A percentile compares a stretch with the other conserved stretches of the same genome.
These are phyloP conservation scores for Hesperia comma DNA, from an alignment of 2,888 invertebrate species.

Conservation along the genomic window DNA sequence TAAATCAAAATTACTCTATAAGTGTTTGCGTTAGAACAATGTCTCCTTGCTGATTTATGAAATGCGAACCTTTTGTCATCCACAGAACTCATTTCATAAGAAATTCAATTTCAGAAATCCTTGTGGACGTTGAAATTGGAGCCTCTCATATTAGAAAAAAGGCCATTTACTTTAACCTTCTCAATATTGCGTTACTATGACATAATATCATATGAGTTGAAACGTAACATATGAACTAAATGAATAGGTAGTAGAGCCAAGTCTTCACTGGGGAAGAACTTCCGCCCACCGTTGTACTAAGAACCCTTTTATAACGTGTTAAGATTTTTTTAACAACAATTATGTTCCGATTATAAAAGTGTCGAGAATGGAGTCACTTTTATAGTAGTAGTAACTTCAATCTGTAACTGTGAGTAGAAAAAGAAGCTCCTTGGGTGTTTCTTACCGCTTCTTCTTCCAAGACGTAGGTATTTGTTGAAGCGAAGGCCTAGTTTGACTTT, in stretches of 20 bases:
- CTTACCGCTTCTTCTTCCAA: no score
- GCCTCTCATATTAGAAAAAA: constrained; percentile 16
- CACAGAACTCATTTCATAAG: constrained; percentile 17
- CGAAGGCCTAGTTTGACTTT: no score
- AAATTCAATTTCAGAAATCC: constrained; percentile 26
- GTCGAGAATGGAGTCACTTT: no score
- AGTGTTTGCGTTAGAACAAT: not conserved
- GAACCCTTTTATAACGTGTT: no score
- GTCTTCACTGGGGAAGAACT: no score
- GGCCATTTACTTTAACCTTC: constrained; percentile 12
- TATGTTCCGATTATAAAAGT: no score
- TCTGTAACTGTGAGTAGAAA: no score
- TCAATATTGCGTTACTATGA: constrained; percentile 9
- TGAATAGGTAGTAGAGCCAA: not conserved
- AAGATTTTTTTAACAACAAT: no score
- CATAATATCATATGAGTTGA: not conserved
- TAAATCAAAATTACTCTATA: not conserved
- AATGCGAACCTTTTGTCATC: constrained; percentile 12
- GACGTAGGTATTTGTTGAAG: no score
- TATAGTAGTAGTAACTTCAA: no score
- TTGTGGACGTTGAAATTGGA: constrained; percentile 7
- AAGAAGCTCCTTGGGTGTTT: no score
- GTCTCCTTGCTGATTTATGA: constrained; percentile 1
- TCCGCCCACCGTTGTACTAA: no score
- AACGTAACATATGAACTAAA: not conserved